Percentiles rank a stretch among this genome's conserved stretches.
Conservation (phyloP, 23 tunicate genomes). For the Ascidia mentula region DNA sequence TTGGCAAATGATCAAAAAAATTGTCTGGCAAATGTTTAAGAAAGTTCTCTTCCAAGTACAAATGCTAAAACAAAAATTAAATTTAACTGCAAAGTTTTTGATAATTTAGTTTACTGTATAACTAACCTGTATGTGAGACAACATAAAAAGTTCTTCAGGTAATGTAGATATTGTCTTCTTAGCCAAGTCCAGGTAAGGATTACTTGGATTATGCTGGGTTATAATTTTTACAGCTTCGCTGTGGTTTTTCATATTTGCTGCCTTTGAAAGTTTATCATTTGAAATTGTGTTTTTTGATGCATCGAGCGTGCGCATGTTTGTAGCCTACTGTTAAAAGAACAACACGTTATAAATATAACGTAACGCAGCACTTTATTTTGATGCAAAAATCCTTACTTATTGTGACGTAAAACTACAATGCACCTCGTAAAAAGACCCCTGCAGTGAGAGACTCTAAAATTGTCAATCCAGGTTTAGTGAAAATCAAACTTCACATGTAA, state of each 20-base stretch:
- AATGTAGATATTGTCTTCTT: conserved; percentile 11
- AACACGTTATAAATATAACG: too few relatives aligned
- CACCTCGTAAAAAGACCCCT: too few relatives aligned
- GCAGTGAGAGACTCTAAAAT: too few relatives aligned
- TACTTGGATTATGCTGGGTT: conserved; percentile 16
- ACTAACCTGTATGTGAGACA: conserved; percentile 58
- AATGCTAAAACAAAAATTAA: conserved; percentile 30
- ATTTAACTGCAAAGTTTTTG: neutral
- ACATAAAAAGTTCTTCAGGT: conserved; percentile 49
- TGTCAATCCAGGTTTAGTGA: too few relatives aligned
- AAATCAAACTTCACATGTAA: too few relatives aligned
- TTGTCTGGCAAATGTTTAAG: conserved; percentile 67
- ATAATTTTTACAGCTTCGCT: conserved; percentile 34
- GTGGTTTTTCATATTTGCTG: conserved; percentile 9
- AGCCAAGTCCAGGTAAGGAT: conserved; percentile 37
- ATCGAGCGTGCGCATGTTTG: too few relatives aligned
- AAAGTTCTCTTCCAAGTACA: conserved; percentile 72
- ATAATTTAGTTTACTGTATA: neutral
- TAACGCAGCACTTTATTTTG: too few relatives aligned
- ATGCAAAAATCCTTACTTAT: too few relatives aligned
- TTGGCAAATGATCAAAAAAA: conserved; percentile 76
- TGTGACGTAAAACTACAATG: too few relatives aligned
- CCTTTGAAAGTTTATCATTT: too few relatives aligned
- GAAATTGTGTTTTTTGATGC: too few relatives aligned
- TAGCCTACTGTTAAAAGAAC: too few relatives aligned